phyloP scores from a whole-genome alignment of 2,888 invertebrate species.

The Didymodactylos carnosus region DNA sequence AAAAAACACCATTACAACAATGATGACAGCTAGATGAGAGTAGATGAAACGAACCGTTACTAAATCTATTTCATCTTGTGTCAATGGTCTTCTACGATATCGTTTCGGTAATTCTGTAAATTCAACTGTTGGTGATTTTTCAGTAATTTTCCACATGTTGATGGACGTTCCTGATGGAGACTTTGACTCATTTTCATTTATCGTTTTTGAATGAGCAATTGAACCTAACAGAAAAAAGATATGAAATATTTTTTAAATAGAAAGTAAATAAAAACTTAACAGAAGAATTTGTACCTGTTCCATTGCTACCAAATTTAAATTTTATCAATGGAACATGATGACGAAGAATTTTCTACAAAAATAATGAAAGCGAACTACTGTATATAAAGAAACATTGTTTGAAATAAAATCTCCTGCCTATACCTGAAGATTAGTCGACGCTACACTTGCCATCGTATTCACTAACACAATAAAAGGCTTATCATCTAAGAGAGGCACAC shows the following conservation, averaged over 20 bases:
- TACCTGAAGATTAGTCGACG: neutral
- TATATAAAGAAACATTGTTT: neutral
- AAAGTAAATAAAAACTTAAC: neutral
- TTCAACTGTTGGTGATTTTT: neutral
- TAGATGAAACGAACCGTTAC: neutral
- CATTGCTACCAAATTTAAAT: neutral
- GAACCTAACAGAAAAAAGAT: too few relatives aligned
- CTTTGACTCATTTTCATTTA: neutral
- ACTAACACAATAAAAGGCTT: too few relatives aligned
- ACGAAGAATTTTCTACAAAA: neutral
- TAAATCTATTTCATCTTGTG: conserved; percentile 2
- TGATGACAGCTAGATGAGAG: neutral
- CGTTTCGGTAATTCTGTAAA: conserved; percentile 9
- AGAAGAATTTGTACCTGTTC: neutral
- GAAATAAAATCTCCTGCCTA: too few relatives aligned
- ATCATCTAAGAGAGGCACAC: too few relatives aligned
- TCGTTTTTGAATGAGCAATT: neutral
- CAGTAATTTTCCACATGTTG: neutral
- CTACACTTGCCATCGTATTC: neutral
- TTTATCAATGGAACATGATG: neutral
- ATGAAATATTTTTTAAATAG: neutral
- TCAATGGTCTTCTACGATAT: neutral
- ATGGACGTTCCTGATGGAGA: neutral
- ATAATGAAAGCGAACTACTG: neutral
- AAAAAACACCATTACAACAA: too few relatives aligned